Evolutionary conservation across 2,888 invertebrate genomes (phyloP), one percentile per base, ranked within the genome.

Genomic region (Sesia bembeciformis): DNA sequence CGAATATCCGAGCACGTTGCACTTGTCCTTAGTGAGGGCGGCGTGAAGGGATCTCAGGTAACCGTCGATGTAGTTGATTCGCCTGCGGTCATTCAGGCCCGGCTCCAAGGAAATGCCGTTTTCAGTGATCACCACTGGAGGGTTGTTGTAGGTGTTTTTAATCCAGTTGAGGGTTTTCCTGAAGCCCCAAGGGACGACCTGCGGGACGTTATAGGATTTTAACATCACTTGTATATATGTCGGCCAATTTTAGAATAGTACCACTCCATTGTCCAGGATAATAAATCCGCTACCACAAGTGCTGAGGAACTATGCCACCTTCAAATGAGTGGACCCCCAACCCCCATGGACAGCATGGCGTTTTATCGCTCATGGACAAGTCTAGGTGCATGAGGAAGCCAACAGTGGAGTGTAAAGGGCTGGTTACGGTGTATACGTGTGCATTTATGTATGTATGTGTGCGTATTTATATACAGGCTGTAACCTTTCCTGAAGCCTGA

Each of bases 141-240:
- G 91, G 70, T 92, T 92, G 61, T 90, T 75, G 76, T 93, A 94
- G 38, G 88, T 85, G 0, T 77, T 75, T 62, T 89, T 91, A 23
- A 94, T 84, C 91, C 92, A 93, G 74, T 91, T 92, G 23, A 94
- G 67, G 3, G 92, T 71, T 62, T 91, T 91, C 53, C 92, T 87
- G 72, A 94, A 90, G 23, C 93, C 94, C 85, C 91, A 91, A 1
- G 94, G 94, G 3, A 91, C 91, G 40, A 91, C 87, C 93, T 93
- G 67, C 0, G 49, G 8, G 23, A 49, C 49, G 5, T 49, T 49
- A 49, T 49, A 49, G 42, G 42, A 42, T 42, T 7, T 42, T 42
- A 42, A 42, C 42, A 42, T 6, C 5, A 42, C 23, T 23, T 23
- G 23, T 23, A 23, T 23, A 42, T 42, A 6, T 42, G 42, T 5